These are phyloP conservation scores for Drosophila nigrodunni DNA, from an alignment of 1,140 invertebrate genomes.

Conservation along the genomic window DNA sequence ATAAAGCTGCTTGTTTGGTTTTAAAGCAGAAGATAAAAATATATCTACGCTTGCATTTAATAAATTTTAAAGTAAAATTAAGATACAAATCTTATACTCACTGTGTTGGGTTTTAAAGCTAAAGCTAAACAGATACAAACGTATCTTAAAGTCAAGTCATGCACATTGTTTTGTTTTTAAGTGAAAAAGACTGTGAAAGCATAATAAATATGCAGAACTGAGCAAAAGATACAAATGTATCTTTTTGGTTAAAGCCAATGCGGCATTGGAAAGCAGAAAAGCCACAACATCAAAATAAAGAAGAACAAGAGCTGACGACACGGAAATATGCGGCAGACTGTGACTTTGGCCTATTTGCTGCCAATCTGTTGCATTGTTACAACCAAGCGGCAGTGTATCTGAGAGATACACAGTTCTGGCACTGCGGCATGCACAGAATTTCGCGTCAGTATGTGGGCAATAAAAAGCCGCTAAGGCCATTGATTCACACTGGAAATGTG, in stretches of 20 bases:
- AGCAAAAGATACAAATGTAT: slow-evolving; percentile 42
- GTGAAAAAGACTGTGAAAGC: slow-evolving; percentile 21
- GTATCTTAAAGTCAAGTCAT: background rate
- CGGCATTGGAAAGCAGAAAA: slow-evolving; percentile 30
- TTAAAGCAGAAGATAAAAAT: background rate
- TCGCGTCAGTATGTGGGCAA: slow-evolving; percentile 4
- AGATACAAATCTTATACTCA: too few species aligned
- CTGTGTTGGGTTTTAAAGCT: too few species aligned
- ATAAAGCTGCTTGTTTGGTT: too few species aligned
- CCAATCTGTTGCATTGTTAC: slow-evolving; percentile 20
- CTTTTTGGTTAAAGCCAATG: slow-evolving; percentile 50
- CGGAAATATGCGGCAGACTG: slow-evolving; percentile 33
- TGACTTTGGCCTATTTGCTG: slow-evolving; percentile 20
- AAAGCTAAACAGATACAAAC: too few species aligned
- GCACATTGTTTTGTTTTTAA: slow-evolving; percentile 33
- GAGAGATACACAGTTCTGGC: slow-evolving; percentile 8
- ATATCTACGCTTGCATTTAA: background rate
- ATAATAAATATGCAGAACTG: slow-evolving; percentile 24
- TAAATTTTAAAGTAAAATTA: background rate
- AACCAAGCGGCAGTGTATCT: slow-evolving; percentile 27
- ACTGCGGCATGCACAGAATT: slow-evolving; percentile 7
- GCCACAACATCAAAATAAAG: background rate
- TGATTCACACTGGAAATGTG: slow-evolving; percentile 8
- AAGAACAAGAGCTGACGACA: background rate
- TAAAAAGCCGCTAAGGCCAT: slow-evolving; percentile 12